Evolutionary conservation across 2,797 vertebrate genomes (phyloP), one percentile per base, ranked within the genome.

Genomic region (Parauchenoglanis ngamensis): DNA sequence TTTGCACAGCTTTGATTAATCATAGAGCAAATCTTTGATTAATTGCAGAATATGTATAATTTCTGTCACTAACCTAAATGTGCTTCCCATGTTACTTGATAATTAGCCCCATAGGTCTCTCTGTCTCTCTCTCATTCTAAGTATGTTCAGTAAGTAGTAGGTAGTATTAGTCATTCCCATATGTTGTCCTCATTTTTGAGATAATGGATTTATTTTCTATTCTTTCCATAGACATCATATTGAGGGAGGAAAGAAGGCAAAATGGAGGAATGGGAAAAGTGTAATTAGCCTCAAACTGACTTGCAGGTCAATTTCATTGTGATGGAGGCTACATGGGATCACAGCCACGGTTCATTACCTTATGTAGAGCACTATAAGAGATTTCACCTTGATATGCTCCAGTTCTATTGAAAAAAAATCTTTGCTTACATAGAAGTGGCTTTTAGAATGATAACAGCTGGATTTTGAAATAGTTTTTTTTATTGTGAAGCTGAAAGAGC

Each of bases 31-130:
- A 80, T 40, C 77, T 85, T 77, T 85, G 19, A 89, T 68, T 83
- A 83, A 87, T 89, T 65, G 78, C 19, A 77, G 52, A 31, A 81
- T 61, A 70, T 77, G 44, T 73, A 84, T 46, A 67, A 57, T 84
- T 59, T 87, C 76, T 65, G 44, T 81, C 61, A 81, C 57, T 31
- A 63, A 67, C 59, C 68, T 56, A 25, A 31, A 31, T 68, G 28
- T 40, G 54, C 70, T 63, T 68, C 21, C 72, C 31, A 52, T 49
- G 25, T 23, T 40, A 31, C 35, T 81, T 73, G 4, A 23, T 77
- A 88, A 77, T 23, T n/a, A 70, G 73, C 21, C 61, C 35, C 70
- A 68, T 54, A 31, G 28, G 46, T 54, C 44, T 21, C 40, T 19
- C 23, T 31, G 61, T 67, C 80, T 67, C 23, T 85, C 46, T 52